phyloP scores from a whole-genome alignment of 1,140 invertebrate species.

The Aethina tumida region DNA sequence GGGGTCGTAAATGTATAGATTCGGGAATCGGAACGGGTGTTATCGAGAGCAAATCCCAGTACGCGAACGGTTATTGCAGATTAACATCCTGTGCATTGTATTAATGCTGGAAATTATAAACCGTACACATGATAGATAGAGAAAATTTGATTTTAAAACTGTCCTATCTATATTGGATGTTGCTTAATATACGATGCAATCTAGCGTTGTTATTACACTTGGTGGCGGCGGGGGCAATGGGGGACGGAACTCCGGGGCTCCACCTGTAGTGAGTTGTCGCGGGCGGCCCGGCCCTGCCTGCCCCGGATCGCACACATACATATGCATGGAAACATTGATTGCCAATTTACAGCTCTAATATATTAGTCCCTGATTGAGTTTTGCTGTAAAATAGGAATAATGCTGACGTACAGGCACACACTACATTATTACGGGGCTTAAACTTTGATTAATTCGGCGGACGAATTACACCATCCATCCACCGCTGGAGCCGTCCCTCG shows the following conservation, averaged over 20 bases:
- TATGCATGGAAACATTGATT: conserved; percentile 40
- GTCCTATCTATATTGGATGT: conserved; percentile 36
- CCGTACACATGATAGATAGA: conserved; percentile 35
- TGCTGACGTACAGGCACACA: conserved; percentile 33
- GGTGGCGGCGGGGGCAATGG: conserved; percentile 15
- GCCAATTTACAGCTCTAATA: conserved; percentile 40
- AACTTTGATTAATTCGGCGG: conserved; percentile 37
- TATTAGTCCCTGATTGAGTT: conserved; percentile 39
- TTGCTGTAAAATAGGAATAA: conserved; percentile 40
- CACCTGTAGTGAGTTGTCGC: background rate
- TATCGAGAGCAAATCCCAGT: conserved; percentile 29
- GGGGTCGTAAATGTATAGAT: conserved; percentile 10
- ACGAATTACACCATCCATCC: conserved; percentile 24
- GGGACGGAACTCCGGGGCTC: conserved; percentile 5
- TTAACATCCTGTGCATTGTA: conserved; percentile 38
- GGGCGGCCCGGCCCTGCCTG: conserved; percentile 2
- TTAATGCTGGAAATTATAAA: conserved; percentile 37
- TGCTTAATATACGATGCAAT: conserved; percentile 38
- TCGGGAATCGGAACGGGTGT: conserved; percentile 18
- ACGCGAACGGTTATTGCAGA: conserved; percentile 36
- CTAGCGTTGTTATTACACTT: conserved; percentile 34
- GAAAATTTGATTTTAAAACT: conserved; percentile 40
- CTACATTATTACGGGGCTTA: conserved; percentile 37
- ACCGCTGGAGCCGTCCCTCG: conserved; percentile 11
- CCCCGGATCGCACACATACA: conserved; percentile 28